Evolutionary conservation across 2,888 invertebrate species (phyloP).

Genomic region (Phymatocera aterrima): DNA sequence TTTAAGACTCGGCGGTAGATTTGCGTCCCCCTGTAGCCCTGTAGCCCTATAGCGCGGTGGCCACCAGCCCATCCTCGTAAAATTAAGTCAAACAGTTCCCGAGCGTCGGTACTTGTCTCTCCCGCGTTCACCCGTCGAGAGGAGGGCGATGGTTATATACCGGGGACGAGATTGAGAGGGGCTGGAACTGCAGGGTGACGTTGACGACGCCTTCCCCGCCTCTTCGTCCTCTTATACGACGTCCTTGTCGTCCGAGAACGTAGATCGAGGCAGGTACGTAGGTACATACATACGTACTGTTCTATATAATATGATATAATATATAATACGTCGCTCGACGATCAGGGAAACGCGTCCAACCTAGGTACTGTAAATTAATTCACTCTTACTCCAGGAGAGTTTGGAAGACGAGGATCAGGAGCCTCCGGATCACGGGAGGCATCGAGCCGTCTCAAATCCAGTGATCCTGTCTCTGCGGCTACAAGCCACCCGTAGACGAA

Average conservation of each 20-base stretch:
- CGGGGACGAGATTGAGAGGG: constrained; percentile 45
- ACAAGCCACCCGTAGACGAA: not conserved
- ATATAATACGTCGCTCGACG: not conserved
- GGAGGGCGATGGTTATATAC: constrained; percentile 47
- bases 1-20: constrained; percentile 52
- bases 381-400: not conserved
- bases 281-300: not conserved
- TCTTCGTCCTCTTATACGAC: constrained; percentile 11
- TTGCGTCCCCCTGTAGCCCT: constrained; percentile 41
- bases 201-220: constrained; percentile 41
- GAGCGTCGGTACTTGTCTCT: constrained; percentile 48
- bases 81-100: constrained; percentile 72
- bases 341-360: constrained; percentile 6
- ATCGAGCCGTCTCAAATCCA: constrained; percentile 11
- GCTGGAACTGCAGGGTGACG: constrained; percentile 45
- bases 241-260: not conserved
- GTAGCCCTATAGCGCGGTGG: constrained; percentile 33
- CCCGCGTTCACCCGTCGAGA: constrained; percentile 62
- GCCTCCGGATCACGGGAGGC: not conserved
- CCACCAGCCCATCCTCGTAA: constrained; percentile 57
- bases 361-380: not conserved
- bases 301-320: too few species aligned
- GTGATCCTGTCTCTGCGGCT: not conserved
- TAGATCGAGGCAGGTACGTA: not conserved
- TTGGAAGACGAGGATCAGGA: not conserved